Evolutionary conservation across 1,140 invertebrate genomes (phyloP), one percentile per base, ranked within the genome.

Genomic region (Pseudobourletiella spinata): DNA sequence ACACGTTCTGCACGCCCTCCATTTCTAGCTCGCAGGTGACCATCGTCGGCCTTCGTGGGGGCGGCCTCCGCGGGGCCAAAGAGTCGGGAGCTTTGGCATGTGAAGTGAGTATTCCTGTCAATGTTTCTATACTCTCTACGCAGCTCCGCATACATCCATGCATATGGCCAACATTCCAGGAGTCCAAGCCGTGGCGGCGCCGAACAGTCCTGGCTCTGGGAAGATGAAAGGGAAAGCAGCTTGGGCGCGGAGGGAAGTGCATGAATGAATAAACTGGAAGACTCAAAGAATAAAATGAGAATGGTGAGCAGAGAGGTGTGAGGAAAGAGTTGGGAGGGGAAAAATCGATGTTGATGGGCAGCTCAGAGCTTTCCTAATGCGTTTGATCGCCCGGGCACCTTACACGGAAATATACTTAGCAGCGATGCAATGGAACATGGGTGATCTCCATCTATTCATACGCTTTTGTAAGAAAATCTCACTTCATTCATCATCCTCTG

Each of bases 401-500:
- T 43, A 63, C 61, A 63, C 42, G 61, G 44, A 63, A 64, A 64
- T 52, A 59, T 64, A 64, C 62, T 64, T 59, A 59, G 61, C 18
- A 30, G 43, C 6, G 22, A 59, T 50, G 44, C 26, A 44, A 57
- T 2, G 54, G 42, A 51, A 58, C 6, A 22, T 52, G 46, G 29
- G 4, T 20, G 20, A 63, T 63, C 55, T 24, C 16, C 15, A 39
- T 28, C 56, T 32, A 54, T 55, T 64, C 50, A 51, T 44, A 42
- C 50, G 35, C 26, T 30, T 63, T 63, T 44, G n/a, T 35, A 63
- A 48, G 55, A 52, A 63, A 52, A 57, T 64, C 44, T n/a, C 46
- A 59, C 44, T 64, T 59, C 62, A 63, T 63, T 63, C 61, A 63
- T 63, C 61, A 63, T 63, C 43, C 35, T 54, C 30, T 57, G 52